These are phyloP conservation scores for Podarcis siculus DNA, from an alignment of 2,797 vertebrate genomes.

Conservation along the genomic window DNA sequence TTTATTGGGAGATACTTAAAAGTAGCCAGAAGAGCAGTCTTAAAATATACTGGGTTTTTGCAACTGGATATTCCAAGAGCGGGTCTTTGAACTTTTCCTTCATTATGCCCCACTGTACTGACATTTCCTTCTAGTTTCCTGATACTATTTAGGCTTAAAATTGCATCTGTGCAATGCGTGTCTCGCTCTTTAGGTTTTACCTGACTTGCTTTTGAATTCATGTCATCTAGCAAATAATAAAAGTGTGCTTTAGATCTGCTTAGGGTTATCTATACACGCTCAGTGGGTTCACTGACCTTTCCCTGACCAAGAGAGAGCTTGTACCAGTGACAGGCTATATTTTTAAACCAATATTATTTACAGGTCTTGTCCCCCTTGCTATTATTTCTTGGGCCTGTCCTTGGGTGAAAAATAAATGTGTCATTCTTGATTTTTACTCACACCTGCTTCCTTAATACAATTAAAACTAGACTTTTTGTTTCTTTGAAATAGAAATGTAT, in stretches of 20 bases:
- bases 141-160: background rate
- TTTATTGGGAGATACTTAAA: background rate
- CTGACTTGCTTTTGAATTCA: constrained; percentile 51
- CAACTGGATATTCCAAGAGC: background rate
- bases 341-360: constrained; percentile 76
- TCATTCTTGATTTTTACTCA: constrained; percentile 1
- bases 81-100: background rate
- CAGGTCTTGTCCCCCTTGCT: constrained; percentile 61
- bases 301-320: constrained; percentile 70
- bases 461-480: constrained; percentile 43
- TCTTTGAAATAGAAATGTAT: constrained; percentile 45
- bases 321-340: constrained; percentile 62
- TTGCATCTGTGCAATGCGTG: constrained; percentile 2
- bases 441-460: constrained; percentile 39
- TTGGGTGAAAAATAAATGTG: constrained; percentile 61
- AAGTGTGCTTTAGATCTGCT: constrained; percentile 68
- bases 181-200: constrained; percentile 37
- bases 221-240: constrained; percentile 63
- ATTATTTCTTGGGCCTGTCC: constrained; percentile 57
- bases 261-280: constrained; percentile 69
- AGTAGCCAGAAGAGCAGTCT: background rate
- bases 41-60: background rate
- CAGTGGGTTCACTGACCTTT: constrained; percentile 73
- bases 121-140: background rate
- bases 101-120: too few species aligned